Evolutionary conservation across 1,140 invertebrate genomes (phyloP), one percentile per base, ranked within the genome.

Genomic region (Frieseomelitta varia): DNA sequence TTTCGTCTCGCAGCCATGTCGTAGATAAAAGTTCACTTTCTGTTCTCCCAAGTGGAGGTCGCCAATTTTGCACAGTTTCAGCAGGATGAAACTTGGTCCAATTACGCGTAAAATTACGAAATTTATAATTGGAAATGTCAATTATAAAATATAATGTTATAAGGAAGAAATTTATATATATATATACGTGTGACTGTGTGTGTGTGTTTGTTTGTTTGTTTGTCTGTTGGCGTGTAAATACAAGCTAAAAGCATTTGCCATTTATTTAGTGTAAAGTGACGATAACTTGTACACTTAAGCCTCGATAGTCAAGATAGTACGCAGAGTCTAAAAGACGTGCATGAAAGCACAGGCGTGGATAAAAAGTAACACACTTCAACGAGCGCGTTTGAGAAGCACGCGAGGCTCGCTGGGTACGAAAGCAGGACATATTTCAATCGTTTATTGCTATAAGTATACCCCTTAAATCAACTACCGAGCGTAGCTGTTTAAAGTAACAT

Each of bases 401-500:
- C 91, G 87, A 88, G 87, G 74, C 84, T 67, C 91, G 73, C 47
- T 39, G 89, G 91, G 74, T 92, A 89, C 84, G 90, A 93, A 93
- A 93, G 92, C 92, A 90, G 90, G 88, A 92, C 79, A 92, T 91
- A 77, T 88, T 47, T 89, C 85, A 92, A 90, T 88, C 56, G 73
- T 91, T 93, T 93, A 93, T 93, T 92, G 91, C 92, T 93, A 93
- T 91, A 92, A 90, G 86, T 91, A 88, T 91, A 91, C 86, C 81
- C 87, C 87, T 91, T 93, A 92, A 92, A 92, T 88, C 85, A 92
- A 90, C 88, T 90, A 88, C 85, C 82, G 84, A 81, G 67, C 76
- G 84, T 91, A 88, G 86, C 87, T 86, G 87, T 91, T 87, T 92
- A 91, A 92, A 91, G 79, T 86, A 92, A 91, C 88, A 87, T 90